Base-by-base conservation (phyloP, 2,113 vertebrate species). In the Corapipo altera region DNA sequence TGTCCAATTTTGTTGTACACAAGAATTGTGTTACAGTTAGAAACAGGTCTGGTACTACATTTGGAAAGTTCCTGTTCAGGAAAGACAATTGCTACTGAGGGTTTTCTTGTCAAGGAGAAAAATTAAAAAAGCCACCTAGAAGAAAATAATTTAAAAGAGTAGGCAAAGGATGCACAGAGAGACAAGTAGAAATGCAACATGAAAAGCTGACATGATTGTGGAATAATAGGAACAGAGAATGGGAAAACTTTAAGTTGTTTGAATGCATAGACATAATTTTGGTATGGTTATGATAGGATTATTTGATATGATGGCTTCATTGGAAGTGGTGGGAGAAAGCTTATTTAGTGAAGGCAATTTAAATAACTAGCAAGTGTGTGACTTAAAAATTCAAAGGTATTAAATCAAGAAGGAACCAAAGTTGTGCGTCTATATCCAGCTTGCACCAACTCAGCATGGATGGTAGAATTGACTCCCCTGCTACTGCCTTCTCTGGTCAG, bases 391-490 rank as follows among this genome's bases (percentile, higher is more conserved):
- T 87, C 35, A 70, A 70, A 65, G 15, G 2, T 59, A 65, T 61
- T 30, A 77, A 84, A 80, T 27, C 6, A 76, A 73, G n/a, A 84
- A 65, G n/a, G 33, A 70, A 43, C 4, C 20, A 23, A 44, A 83
- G 44, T 5, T n/a, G 17, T 32, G 33, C 71, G 46, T 70, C 8
- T 61, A 27, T 74, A 70, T 58, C 7, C 41, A 66, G 2, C 12
- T n/a, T 58, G 12, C 21, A 76, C 12, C 44, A 61, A 12, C n/a
- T 62, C 48, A 54, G 4, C 8, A 13, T 1, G 8, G 37, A 23
- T 23, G 23, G 6, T 8, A 85, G 37, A 43, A 33, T 10, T 72
- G 35, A 43, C 0, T 0, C 6, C 2, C 4, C 41, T 46, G 28
- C 30, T 37, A 19, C 28, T n/a, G 4, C 37, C 20, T 11, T 48